phyloP scores from a whole-genome alignment of 1,140 invertebrate genomes.

The Hylaeus volcanicus region DNA sequence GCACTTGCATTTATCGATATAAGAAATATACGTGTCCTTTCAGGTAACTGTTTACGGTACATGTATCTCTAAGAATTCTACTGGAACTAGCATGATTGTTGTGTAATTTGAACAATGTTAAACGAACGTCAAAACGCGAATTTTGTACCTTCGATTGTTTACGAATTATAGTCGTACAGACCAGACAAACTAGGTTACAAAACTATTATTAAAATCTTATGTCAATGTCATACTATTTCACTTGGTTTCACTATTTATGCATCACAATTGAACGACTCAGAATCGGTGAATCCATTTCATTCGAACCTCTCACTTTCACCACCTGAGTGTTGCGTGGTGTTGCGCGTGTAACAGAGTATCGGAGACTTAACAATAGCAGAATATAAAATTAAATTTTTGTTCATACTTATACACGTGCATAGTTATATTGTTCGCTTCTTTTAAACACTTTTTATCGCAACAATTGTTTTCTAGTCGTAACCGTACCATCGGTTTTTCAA shows the following conservation, averaged over 20 bases:
- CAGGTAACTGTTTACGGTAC: neutral
- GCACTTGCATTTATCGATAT: neutral
- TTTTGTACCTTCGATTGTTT: neutral
- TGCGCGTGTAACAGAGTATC: neutral
- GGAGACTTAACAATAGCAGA: too few species aligned
- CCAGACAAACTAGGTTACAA: neutral
- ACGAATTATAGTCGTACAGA: neutral
- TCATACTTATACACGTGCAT: too few species aligned
- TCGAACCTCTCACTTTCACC: neutral
- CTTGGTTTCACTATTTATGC: conserved; percentile 4
- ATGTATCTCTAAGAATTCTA: neutral
- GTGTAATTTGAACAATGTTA: neutral
- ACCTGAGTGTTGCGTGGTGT: neutral
- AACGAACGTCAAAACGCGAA: neutral
- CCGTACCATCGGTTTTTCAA: too few species aligned
- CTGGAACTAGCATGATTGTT: neutral
- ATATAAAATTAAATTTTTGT: too few species aligned
- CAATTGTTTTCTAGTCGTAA: too few species aligned
- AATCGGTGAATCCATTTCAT: neutral
- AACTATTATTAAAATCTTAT: neutral
- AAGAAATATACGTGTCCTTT: neutral
- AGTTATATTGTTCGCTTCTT: too few species aligned
- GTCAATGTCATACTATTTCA: neutral
- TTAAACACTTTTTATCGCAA: too few species aligned
- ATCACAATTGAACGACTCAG: neutral